Evolutionary conservation across 2,888 invertebrate genomes (phyloP).

Genomic region (Autographa gamma): DNA sequence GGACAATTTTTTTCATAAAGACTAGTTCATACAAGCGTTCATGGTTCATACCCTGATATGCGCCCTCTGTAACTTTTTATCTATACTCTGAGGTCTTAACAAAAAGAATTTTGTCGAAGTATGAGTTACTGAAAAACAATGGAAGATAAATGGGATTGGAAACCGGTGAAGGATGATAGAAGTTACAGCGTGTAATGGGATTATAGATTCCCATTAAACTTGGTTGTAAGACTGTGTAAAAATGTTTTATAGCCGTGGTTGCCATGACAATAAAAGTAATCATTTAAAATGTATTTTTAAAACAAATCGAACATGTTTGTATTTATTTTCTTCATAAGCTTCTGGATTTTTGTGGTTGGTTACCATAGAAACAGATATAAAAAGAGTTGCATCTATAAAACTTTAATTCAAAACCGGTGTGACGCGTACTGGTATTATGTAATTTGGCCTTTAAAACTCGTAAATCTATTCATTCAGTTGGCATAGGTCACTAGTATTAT

Average conservation of each 20-base stretch:
- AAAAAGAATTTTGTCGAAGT: conserved; percentile 21
- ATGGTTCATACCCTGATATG: no score
- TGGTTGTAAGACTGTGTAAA: background rate
- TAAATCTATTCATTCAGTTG: background rate
- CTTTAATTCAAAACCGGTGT: background rate
- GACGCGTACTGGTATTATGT: background rate
- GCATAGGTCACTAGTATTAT: conserved; percentile 6
- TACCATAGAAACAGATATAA: background rate
- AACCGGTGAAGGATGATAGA: background rate
- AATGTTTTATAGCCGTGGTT: background rate
- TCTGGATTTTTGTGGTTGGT: no score
- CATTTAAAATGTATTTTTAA: no score
- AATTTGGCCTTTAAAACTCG: conserved; percentile 5
- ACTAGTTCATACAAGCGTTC: no score
- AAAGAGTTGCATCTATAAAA: background rate
- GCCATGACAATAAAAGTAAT: no score
- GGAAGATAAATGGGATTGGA: conserved; percentile 13
- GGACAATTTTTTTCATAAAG: no score
- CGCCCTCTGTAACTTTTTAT: no score
- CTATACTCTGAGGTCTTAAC: background rate
- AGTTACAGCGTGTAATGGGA: background rate
- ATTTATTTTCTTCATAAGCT: no score
- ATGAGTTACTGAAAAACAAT: conserved; percentile 21
- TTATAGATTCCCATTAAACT: background rate
- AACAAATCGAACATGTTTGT: no score